Evolutionary conservation across 2,888 invertebrate species (phyloP).

Genomic region (Aporophyla nigra): DNA sequence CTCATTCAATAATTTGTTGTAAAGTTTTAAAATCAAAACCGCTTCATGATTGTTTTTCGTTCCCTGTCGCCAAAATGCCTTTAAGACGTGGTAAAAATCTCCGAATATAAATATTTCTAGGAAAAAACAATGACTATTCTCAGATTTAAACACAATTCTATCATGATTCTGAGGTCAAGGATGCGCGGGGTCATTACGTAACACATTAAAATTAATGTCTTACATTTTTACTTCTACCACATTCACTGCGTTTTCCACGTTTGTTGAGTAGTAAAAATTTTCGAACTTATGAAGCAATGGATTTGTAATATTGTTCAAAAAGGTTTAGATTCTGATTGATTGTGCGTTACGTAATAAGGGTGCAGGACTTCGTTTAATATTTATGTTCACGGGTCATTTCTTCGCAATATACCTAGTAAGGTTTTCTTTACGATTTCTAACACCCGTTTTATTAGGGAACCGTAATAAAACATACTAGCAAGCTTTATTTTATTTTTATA

Average conservation of each 20-base stretch:
- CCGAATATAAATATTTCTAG: background rate
- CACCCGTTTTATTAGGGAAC: conserved; percentile 37
- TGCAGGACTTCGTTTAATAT: conserved; percentile 27
- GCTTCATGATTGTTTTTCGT: background rate
- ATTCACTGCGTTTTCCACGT: too few relatives aligned
- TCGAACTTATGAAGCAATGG: too few relatives aligned
- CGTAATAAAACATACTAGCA: conserved; percentile 48
- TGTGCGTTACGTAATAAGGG: too few relatives aligned
- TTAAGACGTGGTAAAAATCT: background rate
- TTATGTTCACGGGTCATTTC: conserved; percentile 16
- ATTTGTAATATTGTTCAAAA: too few relatives aligned
- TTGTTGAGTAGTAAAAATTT: too few relatives aligned
- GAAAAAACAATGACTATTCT: background rate
- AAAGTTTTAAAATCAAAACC: background rate
- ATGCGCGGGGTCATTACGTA: too few relatives aligned
- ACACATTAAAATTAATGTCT: too few relatives aligned
- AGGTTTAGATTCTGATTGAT: too few relatives aligned
- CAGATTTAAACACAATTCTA: background rate
- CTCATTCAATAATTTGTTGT: background rate
- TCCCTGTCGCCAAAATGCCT: background rate
- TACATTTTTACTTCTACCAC: too few relatives aligned
- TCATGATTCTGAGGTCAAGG: background rate
- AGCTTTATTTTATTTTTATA: conserved; percentile 32
- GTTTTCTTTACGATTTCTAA: conserved; percentile 40
- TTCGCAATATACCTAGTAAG: conserved; percentile 15